These are phyloP conservation scores for Tragelaphus buxtoni DNA, from an alignment of 2,113 vertebrate species.

Conservation along the genomic window DNA sequence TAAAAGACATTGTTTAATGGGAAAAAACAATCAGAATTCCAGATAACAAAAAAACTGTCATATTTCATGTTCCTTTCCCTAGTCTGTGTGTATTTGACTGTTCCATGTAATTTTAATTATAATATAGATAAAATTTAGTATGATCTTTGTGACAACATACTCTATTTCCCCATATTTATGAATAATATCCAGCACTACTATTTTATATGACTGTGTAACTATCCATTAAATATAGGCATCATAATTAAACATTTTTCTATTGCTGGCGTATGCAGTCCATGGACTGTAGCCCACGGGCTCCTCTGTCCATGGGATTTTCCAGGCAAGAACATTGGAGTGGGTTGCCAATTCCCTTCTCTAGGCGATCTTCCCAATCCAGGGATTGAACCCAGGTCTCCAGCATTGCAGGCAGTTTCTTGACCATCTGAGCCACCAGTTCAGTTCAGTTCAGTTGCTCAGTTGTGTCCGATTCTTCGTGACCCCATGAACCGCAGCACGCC, in stretches of 20 bases:
- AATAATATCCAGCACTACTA: background rate
- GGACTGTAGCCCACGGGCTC: background rate
- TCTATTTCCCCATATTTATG: background rate
- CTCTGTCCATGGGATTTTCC: background rate
- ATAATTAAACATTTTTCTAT: background rate
- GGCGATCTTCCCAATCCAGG: background rate
- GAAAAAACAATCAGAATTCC: background rate
- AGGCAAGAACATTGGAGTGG: background rate
- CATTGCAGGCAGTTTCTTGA: background rate
- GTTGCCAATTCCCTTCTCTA: background rate
- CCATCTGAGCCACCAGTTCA: background rate
- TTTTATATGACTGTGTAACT: background rate
- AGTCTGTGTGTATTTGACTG: background rate
- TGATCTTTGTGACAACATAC: background rate
- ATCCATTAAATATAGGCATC: background rate
- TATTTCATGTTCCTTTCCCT: background rate
- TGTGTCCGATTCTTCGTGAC: accelerated
- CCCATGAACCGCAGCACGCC: accelerated
- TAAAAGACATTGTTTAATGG: background rate
- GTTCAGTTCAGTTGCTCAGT: background rate
- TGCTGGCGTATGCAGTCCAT: background rate
- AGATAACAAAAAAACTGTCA: background rate
- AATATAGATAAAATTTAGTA: background rate
- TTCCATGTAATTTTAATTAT: slow-evolving; percentile 2
- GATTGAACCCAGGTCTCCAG: background rate